Base-by-base conservation (phyloP, 2,888 invertebrate species). In the Limnephilus lunatus region DNA sequence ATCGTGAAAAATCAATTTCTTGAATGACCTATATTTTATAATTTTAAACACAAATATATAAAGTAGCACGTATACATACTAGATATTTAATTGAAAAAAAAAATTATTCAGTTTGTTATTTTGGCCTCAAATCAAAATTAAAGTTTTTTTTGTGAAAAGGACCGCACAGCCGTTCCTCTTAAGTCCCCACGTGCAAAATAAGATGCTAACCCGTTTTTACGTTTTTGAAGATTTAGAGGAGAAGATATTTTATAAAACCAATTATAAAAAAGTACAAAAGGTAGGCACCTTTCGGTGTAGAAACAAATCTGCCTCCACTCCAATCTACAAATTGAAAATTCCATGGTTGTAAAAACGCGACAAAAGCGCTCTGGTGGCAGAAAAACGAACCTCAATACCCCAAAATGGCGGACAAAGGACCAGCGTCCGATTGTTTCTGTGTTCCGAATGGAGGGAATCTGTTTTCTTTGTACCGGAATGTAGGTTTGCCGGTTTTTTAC, bases 401-500 rank as follows among this genome's bases (percentile, higher is more conserved):
- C 68, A 87, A 87, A 87, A 87, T 87, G 87, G 87, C 87, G 68
- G 87, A 86, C 90, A 91, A 81, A 53, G 90, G 14, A 90, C 83
- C 31, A 19, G 83, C 48, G 15, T 25, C 53, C 83, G 83, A 48
- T 90, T 83, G 90, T 90, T 85, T 83, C 31, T 53, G 30, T 85
- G 19, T 44, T 53, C 83, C 32, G 53, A 82, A 90, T 82, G 44
- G 81, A 80, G 81, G 81, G 44, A 90, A 39, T 81, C 81, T 81
- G 83, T 90, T 83, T 90, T 90, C 90, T 90, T 83, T 90, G 90
- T 90, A 19, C 35, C 83, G 83, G 82, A 85, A 90, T 90, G 68
- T 44, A 31, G 44, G 90, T 90, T 32, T 90, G 48, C 32, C 48
- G 81, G 82, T 90, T 90, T 90, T 90, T 90, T 90, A 90, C 35